Evolutionary conservation across 2,797 vertebrate genomes (phyloP).

Genomic region (Gymnoscopelus microlampas): DNA sequence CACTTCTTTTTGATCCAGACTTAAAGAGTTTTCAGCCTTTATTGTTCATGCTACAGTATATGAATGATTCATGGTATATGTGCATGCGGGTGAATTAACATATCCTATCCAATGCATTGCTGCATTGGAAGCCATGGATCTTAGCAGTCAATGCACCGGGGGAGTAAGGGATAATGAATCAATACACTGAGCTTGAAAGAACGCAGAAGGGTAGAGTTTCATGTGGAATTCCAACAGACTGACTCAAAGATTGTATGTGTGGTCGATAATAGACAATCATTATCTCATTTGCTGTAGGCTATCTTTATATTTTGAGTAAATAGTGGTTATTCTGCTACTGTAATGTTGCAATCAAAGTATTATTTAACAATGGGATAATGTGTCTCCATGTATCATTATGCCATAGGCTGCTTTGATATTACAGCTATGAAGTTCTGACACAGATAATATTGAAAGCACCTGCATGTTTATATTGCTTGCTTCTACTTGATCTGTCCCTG

Average conservation of each 20-base stretch:
- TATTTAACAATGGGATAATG: background rate
- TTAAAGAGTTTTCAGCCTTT: slow-evolving; percentile 15
- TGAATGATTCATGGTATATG: slow-evolving; percentile 2
- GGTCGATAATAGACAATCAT: background rate
- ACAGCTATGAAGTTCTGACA: background rate
- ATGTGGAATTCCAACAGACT: slow-evolving; percentile 4
- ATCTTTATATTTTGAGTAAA: background rate
- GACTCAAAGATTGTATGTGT: background rate
- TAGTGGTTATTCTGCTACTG: too few species aligned
- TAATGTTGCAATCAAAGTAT: background rate
- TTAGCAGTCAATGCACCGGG: slow-evolving; percentile 37
- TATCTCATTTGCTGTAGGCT: background rate
- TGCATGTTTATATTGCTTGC: background rate
- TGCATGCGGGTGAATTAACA: background rate
- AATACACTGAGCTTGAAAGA: slow-evolving; percentile 32
- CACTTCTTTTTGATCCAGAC: background rate
- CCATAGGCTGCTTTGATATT: slow-evolving; percentile 10
- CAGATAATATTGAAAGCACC: background rate
- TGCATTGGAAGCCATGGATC: slow-evolving; percentile 23
- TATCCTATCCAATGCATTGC: slow-evolving; percentile 16
- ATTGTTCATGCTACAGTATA: slow-evolving; percentile 10
- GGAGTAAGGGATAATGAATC: slow-evolving; percentile 37
- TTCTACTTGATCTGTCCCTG: background rate
- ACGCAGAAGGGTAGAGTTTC: slow-evolving; percentile 5
- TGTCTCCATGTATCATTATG: slow-evolving; percentile 8